Evolutionary conservation across 2,888 invertebrate species (phyloP).

Genomic region (Silvanus unidentatus): DNA sequence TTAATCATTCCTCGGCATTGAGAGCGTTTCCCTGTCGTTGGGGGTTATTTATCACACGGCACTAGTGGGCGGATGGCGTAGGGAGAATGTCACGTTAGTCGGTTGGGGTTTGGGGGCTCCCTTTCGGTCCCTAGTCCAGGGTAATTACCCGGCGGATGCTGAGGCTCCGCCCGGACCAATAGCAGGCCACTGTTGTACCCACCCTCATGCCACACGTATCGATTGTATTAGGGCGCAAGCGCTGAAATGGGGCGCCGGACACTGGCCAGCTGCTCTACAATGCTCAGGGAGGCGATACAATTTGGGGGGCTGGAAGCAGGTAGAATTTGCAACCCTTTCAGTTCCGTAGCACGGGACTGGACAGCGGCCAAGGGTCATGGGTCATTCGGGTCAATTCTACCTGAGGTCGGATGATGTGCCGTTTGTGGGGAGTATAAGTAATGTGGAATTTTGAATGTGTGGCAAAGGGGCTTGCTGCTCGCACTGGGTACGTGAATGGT

Average conservation of each 20-base stretch:
- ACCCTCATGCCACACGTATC: slow-evolving; percentile 33
- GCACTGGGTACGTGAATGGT: no score
- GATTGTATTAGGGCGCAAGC: slow-evolving; percentile 31
- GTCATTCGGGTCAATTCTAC: slow-evolving; percentile 13
- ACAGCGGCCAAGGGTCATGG: slow-evolving; percentile 6
- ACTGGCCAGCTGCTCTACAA: slow-evolving; percentile 39
- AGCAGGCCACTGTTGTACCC: slow-evolving; percentile 30
- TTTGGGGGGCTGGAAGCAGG: slow-evolving; percentile 42
- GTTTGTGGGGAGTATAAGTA: slow-evolving; percentile 20
- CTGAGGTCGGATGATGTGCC: slow-evolving; percentile 8
- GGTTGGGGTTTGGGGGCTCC: slow-evolving; percentile 42
- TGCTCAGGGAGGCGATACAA: slow-evolving; percentile 36
- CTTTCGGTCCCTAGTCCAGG: slow-evolving; percentile 44
- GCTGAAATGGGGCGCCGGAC: slow-evolving; percentile 41
- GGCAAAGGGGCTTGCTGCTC: no score
- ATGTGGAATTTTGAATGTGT: no score
- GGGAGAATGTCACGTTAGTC: slow-evolving; percentile 10
- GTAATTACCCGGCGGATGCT: slow-evolving; percentile 47
- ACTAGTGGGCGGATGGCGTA: slow-evolving; percentile 10
- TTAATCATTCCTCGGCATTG: slow-evolving; percentile 47
- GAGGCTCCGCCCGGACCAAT: slow-evolving; percentile 46
- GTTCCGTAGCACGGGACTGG: slow-evolving; percentile 11
- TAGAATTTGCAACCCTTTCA: slow-evolving; percentile 39
- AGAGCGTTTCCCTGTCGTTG: slow-evolving; percentile 47
- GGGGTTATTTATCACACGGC: slow-evolving; percentile 45